phyloP scores from a whole-genome alignment of 2,113 vertebrate genomes.

The Rynchops niger region DNA sequence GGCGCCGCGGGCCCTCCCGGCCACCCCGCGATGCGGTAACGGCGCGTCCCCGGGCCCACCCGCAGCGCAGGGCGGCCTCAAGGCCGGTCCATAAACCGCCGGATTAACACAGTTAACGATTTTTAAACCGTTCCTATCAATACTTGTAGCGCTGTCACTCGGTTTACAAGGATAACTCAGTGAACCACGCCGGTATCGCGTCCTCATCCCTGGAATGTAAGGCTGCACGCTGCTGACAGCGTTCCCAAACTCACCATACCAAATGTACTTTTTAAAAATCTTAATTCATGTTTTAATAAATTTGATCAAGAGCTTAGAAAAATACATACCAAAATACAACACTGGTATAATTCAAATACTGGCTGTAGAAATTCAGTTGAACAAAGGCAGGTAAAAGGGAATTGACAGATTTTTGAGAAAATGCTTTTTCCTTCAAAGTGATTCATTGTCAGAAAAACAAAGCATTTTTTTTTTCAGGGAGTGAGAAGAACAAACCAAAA shows the following conservation, averaged over 20 bases:
- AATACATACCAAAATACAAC: background rate
- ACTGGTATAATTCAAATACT: fast-evolving
- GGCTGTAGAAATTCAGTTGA: background rate
- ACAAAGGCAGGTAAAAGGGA: background rate
- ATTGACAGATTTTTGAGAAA: background rate
- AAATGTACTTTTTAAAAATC: fast-evolving
- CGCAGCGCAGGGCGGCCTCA: background rate
- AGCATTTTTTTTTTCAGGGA: too few relatives aligned
- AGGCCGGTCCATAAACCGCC: fast-evolving
- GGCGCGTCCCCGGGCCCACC: background rate
- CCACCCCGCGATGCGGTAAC: too few relatives aligned
- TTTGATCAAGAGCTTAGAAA: background rate
- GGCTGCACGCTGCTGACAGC: fast-evolving
- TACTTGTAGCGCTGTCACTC: fast-evolving
- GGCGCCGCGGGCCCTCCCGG: background rate
- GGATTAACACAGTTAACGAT: fast-evolving
- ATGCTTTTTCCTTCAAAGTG: background rate
- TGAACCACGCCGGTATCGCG: fast-evolving
- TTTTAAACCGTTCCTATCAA: fast-evolving
- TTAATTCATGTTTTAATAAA: background rate
- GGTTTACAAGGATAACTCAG: fast-evolving
- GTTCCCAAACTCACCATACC: fast-evolving
- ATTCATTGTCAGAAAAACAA: background rate
- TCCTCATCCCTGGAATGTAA: fast-evolving
- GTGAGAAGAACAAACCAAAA: background rate